Base-by-base conservation (phyloP, 2,888 invertebrate genomes). In the Buathra laborator region DNA sequence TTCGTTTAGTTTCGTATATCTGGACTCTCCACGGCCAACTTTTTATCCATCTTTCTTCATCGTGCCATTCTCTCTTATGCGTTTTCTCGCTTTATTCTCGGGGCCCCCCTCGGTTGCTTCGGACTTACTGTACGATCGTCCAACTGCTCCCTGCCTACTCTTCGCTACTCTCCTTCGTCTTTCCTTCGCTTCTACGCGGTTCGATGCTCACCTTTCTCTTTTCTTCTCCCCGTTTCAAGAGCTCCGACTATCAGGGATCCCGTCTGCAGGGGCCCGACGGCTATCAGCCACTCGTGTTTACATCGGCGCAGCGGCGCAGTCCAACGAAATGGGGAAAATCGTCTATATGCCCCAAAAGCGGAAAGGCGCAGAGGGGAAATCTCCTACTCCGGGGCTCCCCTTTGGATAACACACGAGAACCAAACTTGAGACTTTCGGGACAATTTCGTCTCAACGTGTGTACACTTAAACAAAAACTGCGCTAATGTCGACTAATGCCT, bases 251-350 rank as follows among this genome's bases (percentile, higher is more conserved):
- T 84, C 77, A 62, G 68, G 62, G 67, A 37, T 43, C 78, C 62
- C 44, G 79, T 79, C 72, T 67, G 66, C 53, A 4, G 89, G 37
- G 90, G 90, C 90, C 90, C 89, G 87, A 86, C 83, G 90, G 90
- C 90, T 93, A 93, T 92, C 92, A 91, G 92, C 92, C 92, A 92
- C 91, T 92, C 90, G 92, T 92, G 92, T 92, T 92, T 92, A 93
- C 91, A 93, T 92, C 90, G 88, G 85, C 83, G 89, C 88, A 82
- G 86, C 66, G 59, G 87, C 87, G 71, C 71, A 71, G 84, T 89
- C 37, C 87, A 88, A 87, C 88, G 90, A 85, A n/a, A 53, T 43
- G 29, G 12, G 64, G 53, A 19, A 43, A 44, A 44, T 29, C 78
- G 56, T 19, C 59, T 51, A 59, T 3, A 0, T 1, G 56, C 56